Conservation (phyloP, 2,797 vertebrate species). For the Squalus acanthias region DNA sequence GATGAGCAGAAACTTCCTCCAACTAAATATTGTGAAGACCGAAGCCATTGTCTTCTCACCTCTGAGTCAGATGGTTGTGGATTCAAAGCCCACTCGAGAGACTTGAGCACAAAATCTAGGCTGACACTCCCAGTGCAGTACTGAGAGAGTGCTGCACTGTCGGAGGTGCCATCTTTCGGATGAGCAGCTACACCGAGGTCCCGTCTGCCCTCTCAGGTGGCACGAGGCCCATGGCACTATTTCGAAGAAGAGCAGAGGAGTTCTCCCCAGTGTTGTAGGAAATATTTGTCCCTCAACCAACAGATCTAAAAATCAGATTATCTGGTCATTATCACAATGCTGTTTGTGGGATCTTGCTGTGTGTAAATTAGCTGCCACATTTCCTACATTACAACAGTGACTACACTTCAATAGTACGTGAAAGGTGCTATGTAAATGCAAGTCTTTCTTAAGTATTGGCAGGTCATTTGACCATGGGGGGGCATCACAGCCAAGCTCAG, state of each 20-base stretch:
- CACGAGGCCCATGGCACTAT: not conserved
- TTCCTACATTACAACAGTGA: not conserved
- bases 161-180: not conserved
- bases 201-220: not conserved
- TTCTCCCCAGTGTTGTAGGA: too few species aligned
- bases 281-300: not conserved
- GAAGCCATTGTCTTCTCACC: not conserved
- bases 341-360: not conserved
- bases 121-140: not conserved
- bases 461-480: not conserved
- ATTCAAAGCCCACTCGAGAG: not conserved
- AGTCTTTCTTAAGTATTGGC: not conserved
- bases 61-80: not conserved
- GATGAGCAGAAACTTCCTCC: too few species aligned
- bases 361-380: too few species aligned
- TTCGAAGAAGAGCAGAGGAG: not conserved
- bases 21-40: too few species aligned
- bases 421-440: not conserved
- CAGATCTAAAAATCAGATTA: not conserved
- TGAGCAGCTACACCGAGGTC: too few species aligned
- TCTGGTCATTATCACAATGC: not conserved
- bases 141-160: not conserved
- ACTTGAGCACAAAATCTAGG: not conserved
- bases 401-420: not conserved
- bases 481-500: not conserved